phyloP scores from a whole-genome alignment of 2,113 vertebrate species.

The Megalops atlanticus region DNA sequence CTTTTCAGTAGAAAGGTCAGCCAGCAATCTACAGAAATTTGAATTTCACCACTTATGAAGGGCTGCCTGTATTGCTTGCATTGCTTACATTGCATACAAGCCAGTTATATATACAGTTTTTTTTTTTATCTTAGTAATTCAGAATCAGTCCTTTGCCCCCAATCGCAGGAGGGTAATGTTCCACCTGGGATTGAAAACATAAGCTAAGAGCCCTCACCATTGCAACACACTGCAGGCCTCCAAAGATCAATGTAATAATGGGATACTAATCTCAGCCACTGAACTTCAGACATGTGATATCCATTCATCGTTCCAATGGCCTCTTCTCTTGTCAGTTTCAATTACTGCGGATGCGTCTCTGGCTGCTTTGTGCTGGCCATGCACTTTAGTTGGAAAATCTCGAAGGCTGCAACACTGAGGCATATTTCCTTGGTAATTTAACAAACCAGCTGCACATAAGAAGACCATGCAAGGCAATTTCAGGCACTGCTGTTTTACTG shows the following conservation, averaged over 20 bases:
- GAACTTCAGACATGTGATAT: not conserved
- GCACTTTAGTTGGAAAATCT: slow-evolving; percentile 13
- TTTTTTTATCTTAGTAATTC: not conserved
- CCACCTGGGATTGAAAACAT: not conserved
- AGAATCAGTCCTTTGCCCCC: not conserved
- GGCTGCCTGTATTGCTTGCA: not conserved
- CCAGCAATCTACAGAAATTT: not conserved
- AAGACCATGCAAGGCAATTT: not conserved
- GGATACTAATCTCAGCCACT: slow-evolving; percentile 11
- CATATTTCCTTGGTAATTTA: not conserved
- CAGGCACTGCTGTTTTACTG: not conserved
- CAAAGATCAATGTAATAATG: slow-evolving; percentile 17
- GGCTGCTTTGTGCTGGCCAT: not conserved
- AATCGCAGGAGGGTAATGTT: not conserved
- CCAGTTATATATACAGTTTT: not conserved
- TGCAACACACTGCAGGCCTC: not conserved
- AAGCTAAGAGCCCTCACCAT: not conserved
- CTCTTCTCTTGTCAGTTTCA: slow-evolving; percentile 12
- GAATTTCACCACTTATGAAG: not conserved
- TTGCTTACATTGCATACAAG: not conserved
- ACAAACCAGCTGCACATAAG: not conserved
- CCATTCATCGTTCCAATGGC: slow-evolving; percentile 12
- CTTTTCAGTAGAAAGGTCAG: not conserved
- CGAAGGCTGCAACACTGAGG: not conserved
- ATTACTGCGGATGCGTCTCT: slow-evolving; percentile 14